Percentiles rank a stretch among this genome's conserved stretches.
These are phyloP conservation scores for Bombus pascuorum DNA, from an alignment of 1,140 invertebrate genomes.

Conservation along the genomic window DNA sequence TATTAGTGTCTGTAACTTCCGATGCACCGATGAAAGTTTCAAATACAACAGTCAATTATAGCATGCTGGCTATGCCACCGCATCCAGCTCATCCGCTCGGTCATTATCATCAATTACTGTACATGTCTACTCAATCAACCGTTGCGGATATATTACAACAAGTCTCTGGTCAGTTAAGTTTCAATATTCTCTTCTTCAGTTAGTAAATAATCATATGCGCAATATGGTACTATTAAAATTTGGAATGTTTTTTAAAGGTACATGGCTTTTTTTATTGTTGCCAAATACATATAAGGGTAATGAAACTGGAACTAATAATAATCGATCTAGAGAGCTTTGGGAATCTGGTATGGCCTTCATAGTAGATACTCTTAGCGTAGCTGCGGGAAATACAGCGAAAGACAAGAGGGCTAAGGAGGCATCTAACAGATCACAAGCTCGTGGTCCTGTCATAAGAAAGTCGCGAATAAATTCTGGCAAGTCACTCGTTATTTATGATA, in stretches of 20 bases:
- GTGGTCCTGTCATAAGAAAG: constrained; percentile 74
- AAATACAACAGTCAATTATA: constrained; percentile 68
- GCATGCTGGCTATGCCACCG: constrained; percentile 74
- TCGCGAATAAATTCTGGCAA: constrained; percentile 73
- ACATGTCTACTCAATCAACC: constrained; percentile 89
- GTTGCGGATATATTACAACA: constrained; percentile 84
- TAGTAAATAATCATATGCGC: background rate
- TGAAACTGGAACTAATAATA: constrained; percentile 73
- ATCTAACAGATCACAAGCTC: constrained; percentile 84
- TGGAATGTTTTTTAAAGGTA: constrained; percentile 61
- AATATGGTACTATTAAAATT: background rate
- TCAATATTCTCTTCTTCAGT: background rate
- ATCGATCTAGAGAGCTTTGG: constrained; percentile 78
- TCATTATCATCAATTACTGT: constrained; percentile 86
- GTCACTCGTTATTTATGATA: background rate
- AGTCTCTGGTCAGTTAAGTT: constrained; percentile 82
- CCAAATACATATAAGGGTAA: constrained; percentile 76
- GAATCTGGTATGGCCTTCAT: constrained; percentile 83
- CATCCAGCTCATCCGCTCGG: constrained; percentile 82
- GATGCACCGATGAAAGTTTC: constrained; percentile 79
- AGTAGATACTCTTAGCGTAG: constrained; percentile 87
- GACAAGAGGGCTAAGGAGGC: constrained; percentile 92
- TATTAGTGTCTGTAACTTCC: constrained; percentile 88
- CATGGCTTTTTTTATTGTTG: constrained; percentile 76
- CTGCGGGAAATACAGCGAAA: constrained; percentile 91